Base-by-base conservation (phyloP, 1,140 invertebrate species). In the Orius laevigatus region DNA sequence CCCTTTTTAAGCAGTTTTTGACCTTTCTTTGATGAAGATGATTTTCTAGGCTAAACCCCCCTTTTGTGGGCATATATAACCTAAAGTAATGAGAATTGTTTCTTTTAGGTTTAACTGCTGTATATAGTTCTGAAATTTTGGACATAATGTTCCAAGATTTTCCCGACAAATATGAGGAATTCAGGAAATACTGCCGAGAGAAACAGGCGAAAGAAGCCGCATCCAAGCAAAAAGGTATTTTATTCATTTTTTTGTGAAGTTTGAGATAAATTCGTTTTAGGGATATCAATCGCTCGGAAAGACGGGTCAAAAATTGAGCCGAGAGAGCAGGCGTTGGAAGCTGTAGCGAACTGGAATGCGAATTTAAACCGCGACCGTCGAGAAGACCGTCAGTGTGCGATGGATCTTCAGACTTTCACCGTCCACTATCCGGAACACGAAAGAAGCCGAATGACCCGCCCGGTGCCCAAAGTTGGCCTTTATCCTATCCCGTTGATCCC, bases 111-210 rank as follows among this genome's bases (percentile, higher is more conserved):
- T 71, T 97, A 49, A 95, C 91, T 11, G 90, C 90, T 3, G 73
- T 97, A 4, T 78, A 78, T 54, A 87, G 84, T 56, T 81, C 84
- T 20, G 91, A 96, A 64, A 86, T 96, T 16, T 66, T 93, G 53
- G 92, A 96, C 59, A 80, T 97, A 31, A 93, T 96, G 87, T 82
- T 81, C 53, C 78, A 81, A 43, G 92, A 96, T 65, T 96, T 93
- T 66, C 89, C 86, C 33, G 82, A 85, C 41, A 94, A 95, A 62
- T 96, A 92, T 62, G 85, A 92, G 67, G 90, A 94, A 58, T 92
- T 90, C 64, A 74, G 84, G 25, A 75, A 79, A 56, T 76, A 86
- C 57, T 75, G 91, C 59, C 70, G 87, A 8, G 81, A 87, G 55
- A 79, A 78, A 58, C 82, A 85, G 57, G 77, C 78, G 12, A 74